Percentiles rank a stretch among this genome's conserved stretches.
phyloP scores from a whole-genome alignment of 2,888 invertebrate genomes.

The Nephrotoma flavescens region DNA sequence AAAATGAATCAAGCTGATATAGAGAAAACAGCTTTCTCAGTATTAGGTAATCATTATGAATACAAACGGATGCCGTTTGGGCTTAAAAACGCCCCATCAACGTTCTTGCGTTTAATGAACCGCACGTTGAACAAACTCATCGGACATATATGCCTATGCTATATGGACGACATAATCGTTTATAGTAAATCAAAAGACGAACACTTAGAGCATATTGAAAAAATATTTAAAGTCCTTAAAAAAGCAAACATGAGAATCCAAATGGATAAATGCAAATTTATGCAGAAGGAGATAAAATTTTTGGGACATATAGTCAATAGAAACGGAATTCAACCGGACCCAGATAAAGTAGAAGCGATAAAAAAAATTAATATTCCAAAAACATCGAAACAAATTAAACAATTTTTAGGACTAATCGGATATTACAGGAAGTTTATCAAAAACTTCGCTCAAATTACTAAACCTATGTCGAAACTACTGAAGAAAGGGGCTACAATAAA shows the following conservation, averaged over 20 bases:
- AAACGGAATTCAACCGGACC: slow-evolving; percentile 18
- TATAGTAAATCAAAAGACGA: not conserved
- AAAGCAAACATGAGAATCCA: slow-evolving; percentile 15
- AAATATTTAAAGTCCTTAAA: slow-evolving; percentile 14
- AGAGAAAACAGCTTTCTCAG: slow-evolving; percentile 6
- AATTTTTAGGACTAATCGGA: not conserved
- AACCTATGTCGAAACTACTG: slow-evolving; percentile 2
- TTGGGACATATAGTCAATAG: slow-evolving; percentile 19
- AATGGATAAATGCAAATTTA: slow-evolving; percentile 16
- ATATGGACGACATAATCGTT: not conserved
- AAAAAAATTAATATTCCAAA: not conserved
- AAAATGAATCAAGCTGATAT: slow-evolving; percentile 12
- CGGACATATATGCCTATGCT: slow-evolving; percentile 14
- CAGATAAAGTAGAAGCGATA: slow-evolving; percentile 15
- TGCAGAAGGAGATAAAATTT: slow-evolving; percentile 15
- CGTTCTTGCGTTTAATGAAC: slow-evolving; percentile 10
- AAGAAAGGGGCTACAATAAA: slow-evolving; percentile 3
- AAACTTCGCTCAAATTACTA: not conserved
- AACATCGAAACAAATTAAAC: slow-evolving; percentile 1
- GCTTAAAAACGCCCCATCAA: not conserved
- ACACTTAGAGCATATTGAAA: slow-evolving; percentile 10
- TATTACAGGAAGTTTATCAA: not conserved
- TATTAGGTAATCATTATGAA: slow-evolving; percentile 5
- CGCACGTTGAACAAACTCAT: slow-evolving; percentile 14
- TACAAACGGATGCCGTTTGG: slow-evolving; percentile 7